A percentile compares a stretch with the other conserved stretches of the same genome.
phyloP scores from a whole-genome alignment of 2,888 invertebrate genomes.

The Nomada fabriciana region DNA sequence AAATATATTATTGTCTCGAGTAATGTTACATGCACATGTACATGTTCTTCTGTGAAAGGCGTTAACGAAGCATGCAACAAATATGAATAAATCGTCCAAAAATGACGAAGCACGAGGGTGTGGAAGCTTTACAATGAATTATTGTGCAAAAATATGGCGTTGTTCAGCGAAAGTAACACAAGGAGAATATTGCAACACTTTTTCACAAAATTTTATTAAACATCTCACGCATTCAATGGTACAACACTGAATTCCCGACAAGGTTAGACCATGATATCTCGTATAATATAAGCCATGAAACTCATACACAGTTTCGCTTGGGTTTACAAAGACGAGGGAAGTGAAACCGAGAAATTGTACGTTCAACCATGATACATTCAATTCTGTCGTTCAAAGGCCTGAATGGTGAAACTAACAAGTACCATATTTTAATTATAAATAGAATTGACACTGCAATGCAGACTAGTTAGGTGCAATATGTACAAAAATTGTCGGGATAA shows the following conservation, averaged over 20 bases:
- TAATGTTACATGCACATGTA: too few relatives aligned
- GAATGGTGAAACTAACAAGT: not conserved
- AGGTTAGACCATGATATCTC: not conserved
- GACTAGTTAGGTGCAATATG: not conserved
- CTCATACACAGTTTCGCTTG: not conserved
- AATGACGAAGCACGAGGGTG: too few relatives aligned
- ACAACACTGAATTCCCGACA: not conserved
- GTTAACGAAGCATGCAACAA: too few relatives aligned
- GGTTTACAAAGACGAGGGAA: constrained; percentile 11
- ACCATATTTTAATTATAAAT: constrained; percentile 45
- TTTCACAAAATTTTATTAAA: too few relatives aligned
- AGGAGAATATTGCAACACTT: too few relatives aligned
- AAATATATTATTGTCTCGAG: too few relatives aligned
- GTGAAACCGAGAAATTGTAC: constrained; percentile 18
- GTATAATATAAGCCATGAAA: constrained; percentile 2
- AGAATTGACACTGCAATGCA: constrained; percentile 37
- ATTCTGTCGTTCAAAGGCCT: constrained; percentile 33
- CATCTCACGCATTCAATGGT: not conserved
- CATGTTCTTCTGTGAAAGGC: too few relatives aligned
- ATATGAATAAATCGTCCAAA: too few relatives aligned
- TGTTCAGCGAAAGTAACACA: too few relatives aligned
- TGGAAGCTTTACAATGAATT: too few relatives aligned
- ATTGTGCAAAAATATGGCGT: too few relatives aligned
- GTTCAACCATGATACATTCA: not conserved
- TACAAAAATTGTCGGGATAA: too few relatives aligned